These are phyloP conservation scores for Leptodactylus fuscus DNA, from an alignment of 2,113 vertebrate species.

Conservation along the genomic window DNA sequence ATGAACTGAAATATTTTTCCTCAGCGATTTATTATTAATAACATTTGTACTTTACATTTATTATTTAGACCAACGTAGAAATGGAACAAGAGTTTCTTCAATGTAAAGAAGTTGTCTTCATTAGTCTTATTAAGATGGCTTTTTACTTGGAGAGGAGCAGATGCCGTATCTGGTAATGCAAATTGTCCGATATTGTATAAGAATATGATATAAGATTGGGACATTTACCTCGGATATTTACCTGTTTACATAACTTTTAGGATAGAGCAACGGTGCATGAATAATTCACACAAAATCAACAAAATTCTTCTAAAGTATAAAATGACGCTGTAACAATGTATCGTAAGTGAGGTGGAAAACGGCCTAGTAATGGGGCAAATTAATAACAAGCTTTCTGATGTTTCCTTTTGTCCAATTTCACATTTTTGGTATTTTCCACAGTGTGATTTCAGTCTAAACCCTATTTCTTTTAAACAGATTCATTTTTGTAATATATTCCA, in stretches of 20 bases:
- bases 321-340: no score
- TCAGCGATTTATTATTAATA: constrained; percentile 29
- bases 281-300: constrained; percentile 1
- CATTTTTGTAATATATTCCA: no score
- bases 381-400: no score
- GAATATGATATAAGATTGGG: neutral
- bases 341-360: no score
- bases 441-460: no score
- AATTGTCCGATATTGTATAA: neutral
- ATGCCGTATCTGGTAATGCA: neutral
- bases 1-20: constrained; percentile 41
- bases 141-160: neutral
- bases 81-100: constrained; percentile 26
- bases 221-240: no score
- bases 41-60: constrained; percentile 29
- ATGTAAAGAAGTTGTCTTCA: constrained; percentile 8
- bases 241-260: neutral
- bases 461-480: no score
- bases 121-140: neutral
- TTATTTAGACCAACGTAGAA: constrained; percentile 31
- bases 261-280: neutral
- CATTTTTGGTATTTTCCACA: no score
- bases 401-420: no score
- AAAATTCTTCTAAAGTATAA: no score
- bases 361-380: no score